These are phyloP conservation scores for Chymomyza costata DNA, from an alignment of 1,140 invertebrate genomes.

Conservation along the genomic window DNA sequence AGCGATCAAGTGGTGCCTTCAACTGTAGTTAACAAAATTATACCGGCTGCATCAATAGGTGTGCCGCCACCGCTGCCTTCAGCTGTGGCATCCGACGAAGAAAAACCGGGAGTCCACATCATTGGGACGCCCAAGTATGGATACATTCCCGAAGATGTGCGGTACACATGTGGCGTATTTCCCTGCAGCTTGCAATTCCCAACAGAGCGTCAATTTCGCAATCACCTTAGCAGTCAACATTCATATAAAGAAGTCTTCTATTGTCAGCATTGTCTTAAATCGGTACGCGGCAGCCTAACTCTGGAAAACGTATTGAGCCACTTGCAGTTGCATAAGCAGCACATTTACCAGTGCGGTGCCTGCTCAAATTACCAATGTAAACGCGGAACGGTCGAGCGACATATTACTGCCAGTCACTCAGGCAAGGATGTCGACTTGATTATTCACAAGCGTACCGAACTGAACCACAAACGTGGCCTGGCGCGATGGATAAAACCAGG, in stretches of 20 bases:
- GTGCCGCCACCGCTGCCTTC: no score
- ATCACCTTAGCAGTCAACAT: conserved; percentile 21
- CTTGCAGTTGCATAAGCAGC: conserved; percentile 35
- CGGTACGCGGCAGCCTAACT: neutral
- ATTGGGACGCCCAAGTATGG: neutral
- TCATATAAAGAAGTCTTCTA: neutral
- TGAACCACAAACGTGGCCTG: neutral
- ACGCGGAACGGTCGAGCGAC: conserved; percentile 26
- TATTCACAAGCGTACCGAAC: conserved; percentile 10
- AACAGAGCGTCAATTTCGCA: conserved; percentile 9
- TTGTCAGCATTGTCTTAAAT: conserved; percentile 27
- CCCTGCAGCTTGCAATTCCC: conserved; percentile 2
- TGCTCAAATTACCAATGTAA: conserved; percentile 11
- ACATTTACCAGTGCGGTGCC: conserved; percentile 43
- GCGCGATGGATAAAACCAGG: conserved; percentile 37
- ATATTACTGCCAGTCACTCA: conserved; percentile 25
- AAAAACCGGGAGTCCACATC: no score
- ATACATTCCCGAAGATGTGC: conserved; percentile 25
- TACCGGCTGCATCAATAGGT: no score
- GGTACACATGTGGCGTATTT: conserved; percentile 23
- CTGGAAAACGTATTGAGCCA: conserved; percentile 20
- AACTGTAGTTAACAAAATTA: no score
- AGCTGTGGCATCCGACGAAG: no score
- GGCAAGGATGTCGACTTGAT: conserved; percentile 19
- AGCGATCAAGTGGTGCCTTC: no score